Base-by-base conservation (phyloP, 2,888 invertebrate species). In the Malthinus seriepunctatus region DNA sequence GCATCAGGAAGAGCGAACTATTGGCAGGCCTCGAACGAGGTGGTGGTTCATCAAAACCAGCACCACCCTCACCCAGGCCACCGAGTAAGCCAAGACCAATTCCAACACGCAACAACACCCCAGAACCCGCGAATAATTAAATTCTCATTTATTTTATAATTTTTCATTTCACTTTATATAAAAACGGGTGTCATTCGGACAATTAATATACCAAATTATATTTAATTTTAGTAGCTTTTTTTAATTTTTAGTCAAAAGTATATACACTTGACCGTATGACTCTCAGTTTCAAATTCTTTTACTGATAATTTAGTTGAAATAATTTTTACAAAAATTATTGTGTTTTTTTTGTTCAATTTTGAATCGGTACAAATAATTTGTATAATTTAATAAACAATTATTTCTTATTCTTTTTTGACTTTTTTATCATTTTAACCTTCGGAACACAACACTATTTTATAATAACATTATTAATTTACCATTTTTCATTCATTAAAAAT, bases 1-100 rank as follows among this genome's bases (percentile, higher is more conserved):
- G 89, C 83, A 92, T 94, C 87, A 89, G 93, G 83, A 95, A 95
- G 87, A 92, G 92, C 82, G 94, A 95, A 82, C 87, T 93, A 72
- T 86, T 92, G 77, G 86, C 91, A 73, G 93, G 93, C 72, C 84
- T 91, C 73, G 84, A 86, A 73, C 82, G 82, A 76, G 83, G 83
- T 71, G 84, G 86, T 71, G 82, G 83, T 71, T 67, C 72, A 5
- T 44, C 48, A 23, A 47, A 53, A 33, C 45, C 52, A 69, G 68
- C 66, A 73, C 82, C 84, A 73, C 81, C 83, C 73, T 85, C 85
- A 76, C 80, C 60, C 58, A 63, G 65, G 54, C 54, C 65, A 69
- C 54, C 76, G 76, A 73, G 75, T 75, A 78, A 79, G 70, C 77
- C 81, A 70, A 76, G 78, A 71, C 76, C 81, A 72, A 73, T 72